Conservation (phyloP, 1,140 invertebrate species). For the Daktulosphaira vitifoliae region DNA sequence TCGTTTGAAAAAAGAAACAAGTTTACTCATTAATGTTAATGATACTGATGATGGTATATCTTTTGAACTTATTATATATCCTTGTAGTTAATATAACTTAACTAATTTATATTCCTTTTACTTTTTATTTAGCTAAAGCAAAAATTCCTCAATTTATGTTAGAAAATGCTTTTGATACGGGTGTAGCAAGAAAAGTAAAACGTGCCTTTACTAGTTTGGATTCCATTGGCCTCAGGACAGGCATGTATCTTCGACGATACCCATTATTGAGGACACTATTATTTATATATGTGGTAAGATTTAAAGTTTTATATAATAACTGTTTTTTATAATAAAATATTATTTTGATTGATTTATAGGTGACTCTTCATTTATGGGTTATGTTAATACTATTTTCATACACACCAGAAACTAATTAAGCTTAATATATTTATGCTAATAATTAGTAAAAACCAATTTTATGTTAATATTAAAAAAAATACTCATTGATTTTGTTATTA, state of each 20-base stretch:
- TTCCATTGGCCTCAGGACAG: slow-evolving; percentile 64
- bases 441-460: too few relatives aligned
- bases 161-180: slow-evolving; percentile 68
- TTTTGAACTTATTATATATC: slow-evolving; percentile 5
- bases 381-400: slow-evolving; percentile 59
- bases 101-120: too few relatives aligned
- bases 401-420: slow-evolving; percentile 55
- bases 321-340: slow-evolving; percentile 28
- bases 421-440: too few relatives aligned
- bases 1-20: slow-evolving; percentile 41
- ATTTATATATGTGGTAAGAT: slow-evolving; percentile 60
- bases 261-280: slow-evolving; percentile 70
- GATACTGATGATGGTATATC: slow-evolving; percentile 57
- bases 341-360: slow-evolving; percentile 45
- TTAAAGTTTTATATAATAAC: neutral
- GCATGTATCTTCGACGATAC: slow-evolving; percentile 69
- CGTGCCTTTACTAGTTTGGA: slow-evolving; percentile 68
- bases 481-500: neutral
- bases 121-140: slow-evolving; percentile 49
- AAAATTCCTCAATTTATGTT: slow-evolving; percentile 61
- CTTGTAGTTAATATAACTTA: slow-evolving; percentile 42
- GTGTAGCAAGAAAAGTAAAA: slow-evolving; percentile 67
- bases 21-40: slow-evolving; percentile 49
- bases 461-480: too few relatives aligned
- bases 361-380: slow-evolving; percentile 62